Percentiles rank a stretch among this genome's conserved stretches.
Evolutionary conservation across 2,888 invertebrate genomes (phyloP).

Genomic region (Pseudoips prasinana): DNA sequence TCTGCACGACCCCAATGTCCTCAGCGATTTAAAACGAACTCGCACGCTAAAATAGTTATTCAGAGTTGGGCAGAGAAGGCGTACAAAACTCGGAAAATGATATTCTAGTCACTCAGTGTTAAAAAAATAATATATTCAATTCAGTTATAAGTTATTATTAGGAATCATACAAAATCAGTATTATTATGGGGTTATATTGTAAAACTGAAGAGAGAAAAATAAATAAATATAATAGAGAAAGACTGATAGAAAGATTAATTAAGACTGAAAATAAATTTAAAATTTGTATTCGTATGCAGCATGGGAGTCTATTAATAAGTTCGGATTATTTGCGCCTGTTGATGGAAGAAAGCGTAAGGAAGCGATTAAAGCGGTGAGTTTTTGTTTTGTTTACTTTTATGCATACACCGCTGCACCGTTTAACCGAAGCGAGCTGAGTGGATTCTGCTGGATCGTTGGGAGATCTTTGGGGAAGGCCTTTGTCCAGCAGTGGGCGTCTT

Average conservation of each 20-base stretch:
- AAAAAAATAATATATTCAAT: conserved; percentile 12
- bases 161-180: conserved; percentile 3
- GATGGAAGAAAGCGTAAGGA: conserved; percentile 26
- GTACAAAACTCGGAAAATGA: conserved; percentile 1
- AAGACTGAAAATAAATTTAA: conserved; percentile 25
- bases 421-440: no score
- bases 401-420: no score
- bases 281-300: conserved; percentile 30
- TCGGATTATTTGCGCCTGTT: conserved; percentile 27
- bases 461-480: no score
- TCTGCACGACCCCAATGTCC: conserved; percentile 17
- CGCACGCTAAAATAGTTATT: conserved; percentile 16
- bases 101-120: conserved; percentile 26
- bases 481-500: no score
- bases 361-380: conserved; percentile 37
- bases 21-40: conserved; percentile 12
- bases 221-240: conserved; percentile 22
- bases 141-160: conserved; percentile 13
- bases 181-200: conserved; percentile 39
- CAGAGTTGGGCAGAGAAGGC: conserved; percentile 1
- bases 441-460: no score
- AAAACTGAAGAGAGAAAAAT: conserved; percentile 28
- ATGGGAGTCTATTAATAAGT: conserved; percentile 26
- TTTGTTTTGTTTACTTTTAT: neutral
- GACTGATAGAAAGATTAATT: conserved; percentile 17